These are phyloP conservation scores for Trichomalopsis sarcophagae DNA, from an alignment of 1,140 invertebrate species.

Conservation along the genomic window DNA sequence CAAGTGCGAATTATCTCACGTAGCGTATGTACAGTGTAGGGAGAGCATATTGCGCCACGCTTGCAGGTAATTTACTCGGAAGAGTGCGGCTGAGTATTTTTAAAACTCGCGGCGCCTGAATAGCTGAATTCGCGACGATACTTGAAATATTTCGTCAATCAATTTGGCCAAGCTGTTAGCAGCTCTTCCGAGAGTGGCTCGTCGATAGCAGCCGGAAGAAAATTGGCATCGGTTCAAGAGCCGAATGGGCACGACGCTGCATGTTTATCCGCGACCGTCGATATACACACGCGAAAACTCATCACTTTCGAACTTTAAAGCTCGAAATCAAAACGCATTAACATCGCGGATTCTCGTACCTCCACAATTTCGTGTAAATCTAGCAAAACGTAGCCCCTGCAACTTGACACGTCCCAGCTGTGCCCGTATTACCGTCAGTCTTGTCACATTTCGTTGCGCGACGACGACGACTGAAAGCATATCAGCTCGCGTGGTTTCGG, in stretches of 20 bases:
- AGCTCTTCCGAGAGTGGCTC: no score
- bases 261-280: background rate
- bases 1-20: background rate
- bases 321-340: background rate
- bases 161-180: no score
- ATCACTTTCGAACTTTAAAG: background rate
- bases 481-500: background rate
- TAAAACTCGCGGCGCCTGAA: no score
- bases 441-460: background rate
- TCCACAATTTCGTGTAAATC: background rate
- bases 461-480: background rate
- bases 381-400: background rate
- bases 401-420: background rate
- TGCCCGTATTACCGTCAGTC: background rate
- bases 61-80: no score
- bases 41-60: no score
- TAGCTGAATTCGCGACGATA: no score
- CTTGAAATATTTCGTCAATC: no score
- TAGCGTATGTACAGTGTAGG: no score
- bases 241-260: no score
- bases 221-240: no score
- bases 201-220: no score
- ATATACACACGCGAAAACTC: background rate
- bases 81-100: no score
- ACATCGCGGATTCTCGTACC: background rate